These are phyloP conservation scores for Drosophila paranaensis DNA, from an alignment of 2,888 invertebrate species.

Conservation along the genomic window DNA sequence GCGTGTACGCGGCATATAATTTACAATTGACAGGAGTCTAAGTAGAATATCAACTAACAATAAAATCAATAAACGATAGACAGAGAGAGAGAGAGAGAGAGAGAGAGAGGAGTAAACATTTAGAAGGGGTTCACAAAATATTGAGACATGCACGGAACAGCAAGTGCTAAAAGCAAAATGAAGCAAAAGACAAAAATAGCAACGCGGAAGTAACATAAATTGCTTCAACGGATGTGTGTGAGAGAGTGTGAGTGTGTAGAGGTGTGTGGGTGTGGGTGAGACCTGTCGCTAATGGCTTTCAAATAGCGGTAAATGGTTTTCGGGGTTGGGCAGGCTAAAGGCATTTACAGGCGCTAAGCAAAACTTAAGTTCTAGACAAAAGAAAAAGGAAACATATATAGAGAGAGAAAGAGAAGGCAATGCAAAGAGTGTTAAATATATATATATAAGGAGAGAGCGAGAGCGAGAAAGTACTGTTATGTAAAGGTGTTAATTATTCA, in stretches of 20 bases:
- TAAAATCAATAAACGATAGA: not conserved
- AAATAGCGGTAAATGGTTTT: conserved; percentile 31
- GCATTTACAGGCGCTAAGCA: conserved; percentile 45
- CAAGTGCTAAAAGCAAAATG: conserved; percentile 55
- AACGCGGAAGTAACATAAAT: conserved; percentile 44
- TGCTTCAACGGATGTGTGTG: conserved; percentile 21
- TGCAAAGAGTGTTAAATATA: conserved; percentile 3
- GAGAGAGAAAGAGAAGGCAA: conserved; percentile 11
- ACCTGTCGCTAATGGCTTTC: conserved; percentile 42
- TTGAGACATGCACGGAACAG: conserved; percentile 50
- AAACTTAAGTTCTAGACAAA: conserved; percentile 23
- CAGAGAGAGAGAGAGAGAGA: not conserved
- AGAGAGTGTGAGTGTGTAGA: conserved; percentile 1
- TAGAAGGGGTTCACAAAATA: conserved; percentile 34
- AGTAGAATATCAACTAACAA: conserved; percentile 34
- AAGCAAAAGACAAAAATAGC: conserved; percentile 70
- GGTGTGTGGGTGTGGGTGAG: conserved; percentile 3
- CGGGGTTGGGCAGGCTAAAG: conserved; percentile 15
- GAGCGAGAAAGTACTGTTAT: conserved; percentile 14
- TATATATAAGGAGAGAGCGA: conserved; percentile 11
- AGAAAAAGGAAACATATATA: conserved; percentile 7
- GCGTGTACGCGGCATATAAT: conserved; percentile 52
- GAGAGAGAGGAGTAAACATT: not conserved
- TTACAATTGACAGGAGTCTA: conserved; percentile 42
- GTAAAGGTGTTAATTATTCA: conserved; percentile 12